Evolutionary conservation across 2,888 invertebrate species (phyloP).

Genomic region (Pseudococcus longispinus): DNA sequence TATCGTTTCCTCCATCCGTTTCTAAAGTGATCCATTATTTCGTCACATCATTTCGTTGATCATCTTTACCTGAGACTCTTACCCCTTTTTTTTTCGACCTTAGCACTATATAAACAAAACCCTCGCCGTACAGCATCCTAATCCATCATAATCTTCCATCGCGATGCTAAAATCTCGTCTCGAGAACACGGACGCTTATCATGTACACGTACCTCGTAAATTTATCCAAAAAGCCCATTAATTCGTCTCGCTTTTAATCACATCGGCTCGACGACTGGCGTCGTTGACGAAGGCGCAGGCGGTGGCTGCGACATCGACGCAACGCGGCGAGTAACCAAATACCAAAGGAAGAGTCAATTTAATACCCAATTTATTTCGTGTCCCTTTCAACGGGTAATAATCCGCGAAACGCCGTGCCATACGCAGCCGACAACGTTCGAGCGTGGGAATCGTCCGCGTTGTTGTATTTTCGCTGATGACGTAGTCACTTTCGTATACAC

Average conservation of each 20-base stretch:
- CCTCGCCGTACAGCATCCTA: background rate
- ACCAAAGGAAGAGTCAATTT: slow-evolving; percentile 26
- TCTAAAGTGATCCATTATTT: background rate
- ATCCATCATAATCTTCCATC: background rate
- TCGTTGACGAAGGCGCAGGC: background rate
- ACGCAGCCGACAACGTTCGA: background rate
- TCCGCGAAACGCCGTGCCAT: slow-evolving; percentile 7
- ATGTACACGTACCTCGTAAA: background rate
- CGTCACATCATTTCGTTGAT: background rate
- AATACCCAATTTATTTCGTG: slow-evolving; percentile 19
- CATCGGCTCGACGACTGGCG: background rate
- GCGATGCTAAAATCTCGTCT: background rate
- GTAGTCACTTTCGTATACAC: background rate
- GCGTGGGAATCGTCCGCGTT: background rate
- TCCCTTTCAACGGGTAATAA: slow-evolving; percentile 22
- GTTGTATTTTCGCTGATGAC: background rate
- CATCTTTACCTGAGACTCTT: background rate
- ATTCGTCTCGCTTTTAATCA: background rate
- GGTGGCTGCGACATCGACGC: background rate
- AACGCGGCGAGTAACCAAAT: background rate
- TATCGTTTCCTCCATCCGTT: background rate
- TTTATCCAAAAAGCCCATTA: background rate
- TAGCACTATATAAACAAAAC: background rate
- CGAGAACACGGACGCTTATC: background rate
- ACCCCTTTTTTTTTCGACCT: background rate